phyloP scores from a whole-genome alignment of 2,888 invertebrate genomes.

The Protophormia terraenovae region DNA sequence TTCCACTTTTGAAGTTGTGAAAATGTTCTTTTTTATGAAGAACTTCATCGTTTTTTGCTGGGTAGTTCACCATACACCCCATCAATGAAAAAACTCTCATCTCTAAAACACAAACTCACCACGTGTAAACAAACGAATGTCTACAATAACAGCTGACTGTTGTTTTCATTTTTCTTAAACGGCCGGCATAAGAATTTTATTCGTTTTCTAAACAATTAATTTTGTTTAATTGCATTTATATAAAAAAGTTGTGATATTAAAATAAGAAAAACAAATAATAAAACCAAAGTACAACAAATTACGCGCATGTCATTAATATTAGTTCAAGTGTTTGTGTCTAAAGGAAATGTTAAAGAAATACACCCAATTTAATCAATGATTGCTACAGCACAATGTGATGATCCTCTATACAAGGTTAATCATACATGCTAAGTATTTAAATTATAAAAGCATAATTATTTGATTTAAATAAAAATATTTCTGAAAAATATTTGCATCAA shows the following conservation, averaged over 20 bases:
- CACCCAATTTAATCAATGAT: background rate
- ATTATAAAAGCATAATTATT: conserved; percentile 27
- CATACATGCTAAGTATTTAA: conserved; percentile 6
- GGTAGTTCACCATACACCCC: too few relatives aligned
- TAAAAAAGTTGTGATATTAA: background rate
- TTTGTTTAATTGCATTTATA: conserved; percentile 22
- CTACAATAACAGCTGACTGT: conserved; percentile 39
- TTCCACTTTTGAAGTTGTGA: too few relatives aligned
- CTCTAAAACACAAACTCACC: conserved; percentile 30
- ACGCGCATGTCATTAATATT: background rate
- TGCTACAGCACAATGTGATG: too few relatives aligned
- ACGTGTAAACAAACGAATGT: conserved; percentile 51
- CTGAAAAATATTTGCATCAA: background rate
- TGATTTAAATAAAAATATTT: conserved; percentile 11
- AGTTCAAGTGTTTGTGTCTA: background rate
- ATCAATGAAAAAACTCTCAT: background rate
- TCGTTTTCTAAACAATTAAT: conserved; percentile 26
- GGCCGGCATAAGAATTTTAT: conserved; percentile 32
- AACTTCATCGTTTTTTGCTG: too few relatives aligned
- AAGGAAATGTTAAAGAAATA: conserved; percentile 17
- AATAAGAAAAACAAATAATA: background rate
- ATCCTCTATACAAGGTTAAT: conserved; percentile 37
- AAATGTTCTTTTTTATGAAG: too few relatives aligned
- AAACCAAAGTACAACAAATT: conserved; percentile 11
- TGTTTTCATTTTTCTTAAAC: conserved; percentile 41